Base-by-base conservation (phyloP, 2,797 vertebrate genomes). In the Poeciliopsis gracilis region DNA sequence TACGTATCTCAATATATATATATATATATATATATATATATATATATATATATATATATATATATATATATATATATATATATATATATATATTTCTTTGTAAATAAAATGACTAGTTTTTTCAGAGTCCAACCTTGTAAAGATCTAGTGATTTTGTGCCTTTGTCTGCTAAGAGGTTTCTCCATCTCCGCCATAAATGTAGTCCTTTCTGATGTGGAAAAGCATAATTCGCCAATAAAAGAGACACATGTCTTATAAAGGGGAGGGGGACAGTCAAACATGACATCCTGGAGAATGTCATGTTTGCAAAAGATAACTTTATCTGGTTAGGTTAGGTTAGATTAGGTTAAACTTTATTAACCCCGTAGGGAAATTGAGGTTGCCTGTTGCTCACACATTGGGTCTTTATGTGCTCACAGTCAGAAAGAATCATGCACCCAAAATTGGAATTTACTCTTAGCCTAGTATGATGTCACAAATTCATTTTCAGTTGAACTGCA, bases 51-150 rank as follows among this genome's bases (percentile, higher is more conserved):
- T 15, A 77, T 75, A n/a, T 30, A 30, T 30, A 30, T 30, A 30
- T 30, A 30, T 30, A 30, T 30, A 30, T 30, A 30, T 30, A 30
- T 30, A 30, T 30, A 30, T 30, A 30, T 30, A 30, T 30, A 30
- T 30, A 30, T 30, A 30, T 30, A 30, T 30, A 30, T 80, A 10
- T 15, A 77, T 75, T 81, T 77, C 25, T 30, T 36, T 59, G 7
- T 10, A 61, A 80, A 80, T 80, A 79, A 85, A 85, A 16, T n/a
- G 20, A n/a, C 15, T 75, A 61, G 30, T 75, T 12, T 72, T 82
- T 87, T 47, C 53, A 77, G 61, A 49, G 18, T 20, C 74, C 28
- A 70, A 12, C 53, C 33, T 74, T 53, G 1, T 70, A 23, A 55
- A 30, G 9, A 38, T 66, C 16, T 20, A 45, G 41, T 55, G 33